A percentile compares a stretch with the other conserved stretches of the same genome.
Evolutionary conservation across 2,888 invertebrate genomes (phyloP).

Genomic region (Eueremaeus valkanovi): DNA sequence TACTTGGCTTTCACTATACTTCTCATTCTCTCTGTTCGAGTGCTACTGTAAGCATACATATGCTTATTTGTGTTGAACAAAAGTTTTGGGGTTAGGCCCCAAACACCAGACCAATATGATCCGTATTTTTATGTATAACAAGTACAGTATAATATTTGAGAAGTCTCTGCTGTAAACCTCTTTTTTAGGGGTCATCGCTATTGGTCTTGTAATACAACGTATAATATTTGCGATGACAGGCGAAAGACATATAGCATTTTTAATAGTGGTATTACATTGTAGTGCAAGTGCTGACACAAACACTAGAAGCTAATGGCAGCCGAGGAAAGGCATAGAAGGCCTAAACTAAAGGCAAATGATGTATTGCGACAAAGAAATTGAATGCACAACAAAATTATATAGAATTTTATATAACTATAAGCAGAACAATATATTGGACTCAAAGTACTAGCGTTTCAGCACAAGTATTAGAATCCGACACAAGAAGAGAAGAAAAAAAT

Average conservation of each 20-base stretch:
- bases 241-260: not conserved
- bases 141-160: too few relatives aligned
- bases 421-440: too few relatives aligned
- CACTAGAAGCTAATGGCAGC: too few relatives aligned
- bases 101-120: too few relatives aligned
- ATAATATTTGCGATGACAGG: slow-evolving; percentile 16
- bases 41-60: not conserved
- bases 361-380: slow-evolving; percentile 5
- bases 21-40: not conserved
- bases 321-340: too few relatives aligned
- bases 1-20: not conserved
- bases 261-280: not conserved
- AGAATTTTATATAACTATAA: not conserved
- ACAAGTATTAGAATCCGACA: too few relatives aligned
- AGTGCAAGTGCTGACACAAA: not conserved
- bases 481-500: too few relatives aligned
- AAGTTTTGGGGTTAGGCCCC: too few relatives aligned
- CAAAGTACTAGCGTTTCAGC: too few relatives aligned
- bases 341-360: not conserved
- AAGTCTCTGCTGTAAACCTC: too few relatives aligned
- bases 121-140: too few relatives aligned
- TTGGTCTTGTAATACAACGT: not conserved
- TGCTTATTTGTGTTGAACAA: not conserved
- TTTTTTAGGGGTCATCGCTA: not conserved
- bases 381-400: not conserved